A percentile compares a stretch with the other conserved stretches of the same genome.
These are phyloP conservation scores for Hartigia nigra DNA, from an alignment of 2,888 invertebrate species.

Conservation along the genomic window DNA sequence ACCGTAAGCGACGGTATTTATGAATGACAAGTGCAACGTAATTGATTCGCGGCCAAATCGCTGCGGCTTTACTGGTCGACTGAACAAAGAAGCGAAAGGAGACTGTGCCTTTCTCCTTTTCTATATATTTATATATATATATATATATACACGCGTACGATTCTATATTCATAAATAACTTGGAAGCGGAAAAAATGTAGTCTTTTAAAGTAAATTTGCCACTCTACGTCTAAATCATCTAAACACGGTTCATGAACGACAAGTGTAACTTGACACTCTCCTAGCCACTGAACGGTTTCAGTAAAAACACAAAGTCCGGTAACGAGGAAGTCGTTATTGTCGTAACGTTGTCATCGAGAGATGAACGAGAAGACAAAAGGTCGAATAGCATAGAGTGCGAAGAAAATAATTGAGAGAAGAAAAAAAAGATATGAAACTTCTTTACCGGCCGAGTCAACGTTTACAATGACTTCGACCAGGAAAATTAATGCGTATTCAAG, in stretches of 20 bases:
- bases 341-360: not conserved
- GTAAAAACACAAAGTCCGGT: not conserved
- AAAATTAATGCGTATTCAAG: not conserved
- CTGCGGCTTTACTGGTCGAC: not conserved
- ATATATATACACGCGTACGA: no score
- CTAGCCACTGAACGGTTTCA: not conserved
- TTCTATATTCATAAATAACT: no score
- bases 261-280: not conserved
- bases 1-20: not conserved
- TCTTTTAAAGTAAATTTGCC: no score
- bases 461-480: not conserved
- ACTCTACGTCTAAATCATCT: no score
- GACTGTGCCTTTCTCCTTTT: no score
- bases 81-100: not conserved
- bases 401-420: not conserved
- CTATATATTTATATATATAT: no score
- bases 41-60: not conserved
- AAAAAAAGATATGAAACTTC: slow-evolving; percentile 1
- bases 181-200: no score
- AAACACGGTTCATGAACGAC: not conserved
- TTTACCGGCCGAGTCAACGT: not conserved
- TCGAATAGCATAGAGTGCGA: not conserved
- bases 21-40: not conserved
- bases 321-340: not conserved
- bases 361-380: not conserved